phyloP scores from a whole-genome alignment of 1,140 invertebrate species.

The Drosophila orena region DNA sequence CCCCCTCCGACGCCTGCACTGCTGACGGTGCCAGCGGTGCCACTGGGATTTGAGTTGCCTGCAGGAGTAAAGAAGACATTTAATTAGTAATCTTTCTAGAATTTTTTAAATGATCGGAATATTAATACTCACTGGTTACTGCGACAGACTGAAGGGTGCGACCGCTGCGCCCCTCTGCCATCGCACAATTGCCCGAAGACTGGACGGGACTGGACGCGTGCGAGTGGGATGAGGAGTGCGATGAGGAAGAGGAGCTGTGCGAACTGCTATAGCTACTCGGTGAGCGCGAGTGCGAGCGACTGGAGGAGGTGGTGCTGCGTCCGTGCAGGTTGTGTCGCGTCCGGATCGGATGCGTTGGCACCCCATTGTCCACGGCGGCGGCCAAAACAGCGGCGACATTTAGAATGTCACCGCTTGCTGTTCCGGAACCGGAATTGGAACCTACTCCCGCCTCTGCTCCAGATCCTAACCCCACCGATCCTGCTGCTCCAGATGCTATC shows the following conservation, averaged over 20 bases:
- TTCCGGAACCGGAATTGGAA: constrained; percentile 3
- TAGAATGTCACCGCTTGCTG: constrained; percentile 67
- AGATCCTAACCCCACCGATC: constrained; percentile 13
- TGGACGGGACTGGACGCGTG: constrained; percentile 84
- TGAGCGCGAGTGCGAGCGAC: constrained; percentile 86
- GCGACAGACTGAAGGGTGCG: constrained; percentile 39
- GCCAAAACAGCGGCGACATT: constrained; percentile 84
- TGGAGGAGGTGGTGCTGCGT: constrained; percentile 85
- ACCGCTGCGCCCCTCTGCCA: constrained; percentile 49
- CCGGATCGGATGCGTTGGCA: constrained; percentile 35
- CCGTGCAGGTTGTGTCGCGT: constrained; percentile 73
- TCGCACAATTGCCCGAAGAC: constrained; percentile 76
- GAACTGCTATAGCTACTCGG: constrained; percentile 85
- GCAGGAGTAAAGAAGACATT: not conserved
- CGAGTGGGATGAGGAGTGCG: constrained; percentile 84
- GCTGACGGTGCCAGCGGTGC: constrained; percentile 52
- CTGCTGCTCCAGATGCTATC: constrained; percentile 52
- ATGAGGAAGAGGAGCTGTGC: constrained; percentile 81
- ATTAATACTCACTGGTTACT: constrained; percentile 59
- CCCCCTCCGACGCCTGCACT: constrained; percentile 54
- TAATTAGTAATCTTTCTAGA: not conserved
- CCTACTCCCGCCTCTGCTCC: constrained; percentile 21
- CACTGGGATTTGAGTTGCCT: constrained; percentile 83
- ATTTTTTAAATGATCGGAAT: not conserved
- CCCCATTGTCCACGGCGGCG: constrained; percentile 81